phyloP scores from a whole-genome alignment of 23 tunicate genomes.

The Ascidia mentula region DNA sequence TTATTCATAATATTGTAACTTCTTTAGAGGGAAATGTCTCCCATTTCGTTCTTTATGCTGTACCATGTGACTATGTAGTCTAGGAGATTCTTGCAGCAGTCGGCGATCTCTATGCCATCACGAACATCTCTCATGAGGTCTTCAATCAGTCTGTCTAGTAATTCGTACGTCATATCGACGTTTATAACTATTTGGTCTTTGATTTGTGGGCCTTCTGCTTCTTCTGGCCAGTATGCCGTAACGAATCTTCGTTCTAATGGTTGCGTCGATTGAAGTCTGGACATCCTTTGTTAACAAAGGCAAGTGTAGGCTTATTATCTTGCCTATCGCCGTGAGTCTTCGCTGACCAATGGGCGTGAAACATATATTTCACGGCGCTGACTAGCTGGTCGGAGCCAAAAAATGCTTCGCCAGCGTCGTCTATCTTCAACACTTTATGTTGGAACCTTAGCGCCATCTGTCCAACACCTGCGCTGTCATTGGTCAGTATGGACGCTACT shows the following conservation, averaged over 20 bases:
- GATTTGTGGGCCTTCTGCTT: neutral
- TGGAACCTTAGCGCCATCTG: neutral
- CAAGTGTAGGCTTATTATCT: neutral
- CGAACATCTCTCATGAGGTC: too few relatives aligned
- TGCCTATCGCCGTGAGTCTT: neutral
- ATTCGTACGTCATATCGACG: too few relatives aligned
- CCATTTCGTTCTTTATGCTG: too few relatives aligned
- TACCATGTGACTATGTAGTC: too few relatives aligned
- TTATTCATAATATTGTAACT: too few relatives aligned
- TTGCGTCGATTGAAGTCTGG: neutral
- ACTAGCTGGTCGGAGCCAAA: neutral
- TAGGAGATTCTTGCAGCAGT: too few relatives aligned
- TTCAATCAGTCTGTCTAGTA: too few relatives aligned
- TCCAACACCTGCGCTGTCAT: neutral
- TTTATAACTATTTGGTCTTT: neutral
- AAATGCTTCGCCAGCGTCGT: slow-evolving; percentile 17
- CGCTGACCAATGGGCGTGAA: neutral
- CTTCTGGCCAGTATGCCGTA: neutral
- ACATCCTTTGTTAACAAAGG: neutral
- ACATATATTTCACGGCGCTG: neutral
- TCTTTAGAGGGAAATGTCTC: too few relatives aligned
- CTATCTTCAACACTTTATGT: slow-evolving; percentile 12
- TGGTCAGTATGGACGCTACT: neutral
- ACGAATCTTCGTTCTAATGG: neutral
- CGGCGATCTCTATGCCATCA: too few relatives aligned